phyloP scores from a whole-genome alignment of 1,140 invertebrate species.

The Ridgeia piscesae region DNA sequence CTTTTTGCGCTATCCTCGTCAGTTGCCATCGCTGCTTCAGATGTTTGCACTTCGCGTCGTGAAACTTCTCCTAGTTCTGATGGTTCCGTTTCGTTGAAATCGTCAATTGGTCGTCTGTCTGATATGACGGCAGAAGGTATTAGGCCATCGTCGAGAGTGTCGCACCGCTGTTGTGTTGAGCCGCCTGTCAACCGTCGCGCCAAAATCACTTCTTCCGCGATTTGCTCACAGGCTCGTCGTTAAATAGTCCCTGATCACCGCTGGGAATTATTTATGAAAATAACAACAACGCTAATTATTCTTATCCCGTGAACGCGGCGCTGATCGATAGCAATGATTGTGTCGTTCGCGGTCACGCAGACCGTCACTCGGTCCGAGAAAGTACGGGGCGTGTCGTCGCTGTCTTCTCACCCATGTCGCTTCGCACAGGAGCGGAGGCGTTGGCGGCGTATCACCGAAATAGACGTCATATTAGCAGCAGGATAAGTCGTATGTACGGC shows the following conservation, averaged over 20 bases:
- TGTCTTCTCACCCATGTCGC: background rate
- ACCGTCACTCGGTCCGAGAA: background rate
- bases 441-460: background rate
- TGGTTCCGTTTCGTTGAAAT: background rate
- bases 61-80: background rate
- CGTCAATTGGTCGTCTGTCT: background rate
- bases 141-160: too few species aligned
- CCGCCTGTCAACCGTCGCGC: background rate
- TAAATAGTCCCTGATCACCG: background rate
- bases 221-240: background rate
- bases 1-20: conserved; percentile 9
- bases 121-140: too few species aligned
- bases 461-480: too few species aligned
- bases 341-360: background rate
- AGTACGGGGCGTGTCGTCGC: background rate
- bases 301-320: background rate
- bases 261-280: conserved; percentile 6
- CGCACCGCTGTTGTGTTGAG: too few species aligned
- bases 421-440: background rate
- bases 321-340: background rate
- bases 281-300: background rate
- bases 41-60: background rate
- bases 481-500: too few species aligned
- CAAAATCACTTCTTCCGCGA: background rate
- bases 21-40: background rate